phyloP scores from a whole-genome alignment of 2,888 invertebrate species.

The Clunio marinus region DNA sequence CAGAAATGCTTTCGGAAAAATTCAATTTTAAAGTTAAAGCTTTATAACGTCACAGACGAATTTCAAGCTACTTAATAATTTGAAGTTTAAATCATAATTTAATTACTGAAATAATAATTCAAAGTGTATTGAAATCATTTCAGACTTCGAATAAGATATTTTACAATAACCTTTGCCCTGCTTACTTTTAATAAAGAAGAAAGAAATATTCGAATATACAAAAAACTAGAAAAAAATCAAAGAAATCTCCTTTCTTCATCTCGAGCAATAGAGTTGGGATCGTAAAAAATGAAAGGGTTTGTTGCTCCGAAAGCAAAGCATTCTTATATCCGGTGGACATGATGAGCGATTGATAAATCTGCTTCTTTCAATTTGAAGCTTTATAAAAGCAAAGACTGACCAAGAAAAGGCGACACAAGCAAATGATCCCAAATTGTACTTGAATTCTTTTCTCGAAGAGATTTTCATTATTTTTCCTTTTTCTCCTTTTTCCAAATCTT shows the following conservation, averaged over 20 bases:
- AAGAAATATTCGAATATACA: too few relatives aligned
- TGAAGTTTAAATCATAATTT: too few relatives aligned
- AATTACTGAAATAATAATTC: too few relatives aligned
- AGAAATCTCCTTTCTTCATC: background rate
- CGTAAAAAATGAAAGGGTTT: slow-evolving; percentile 38
- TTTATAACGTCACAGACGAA: too few relatives aligned
- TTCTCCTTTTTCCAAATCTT: slow-evolving; percentile 20
- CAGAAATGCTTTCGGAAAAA: background rate
- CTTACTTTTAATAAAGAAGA: too few relatives aligned
- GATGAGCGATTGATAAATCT: slow-evolving; percentile 5
- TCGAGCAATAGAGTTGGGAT: slow-evolving; percentile 5
- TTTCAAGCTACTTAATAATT: too few relatives aligned
- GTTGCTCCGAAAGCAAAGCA: background rate
- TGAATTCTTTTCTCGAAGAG: background rate
- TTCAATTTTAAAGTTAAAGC: too few relatives aligned
- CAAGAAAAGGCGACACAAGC: background rate
- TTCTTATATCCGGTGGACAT: slow-evolving; percentile 34
- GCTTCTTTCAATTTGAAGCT: background rate
- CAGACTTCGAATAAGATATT: too few relatives aligned
- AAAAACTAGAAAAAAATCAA: background rate
- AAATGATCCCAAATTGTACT: slow-evolving; percentile 1
- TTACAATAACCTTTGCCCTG: too few relatives aligned
- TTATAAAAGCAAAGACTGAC: background rate
- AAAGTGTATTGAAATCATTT: too few relatives aligned
- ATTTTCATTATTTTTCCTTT: background rate